Evolutionary conservation across 1,140 invertebrate species (phyloP).

Genomic region (Tetragnatha versicolor): DNA sequence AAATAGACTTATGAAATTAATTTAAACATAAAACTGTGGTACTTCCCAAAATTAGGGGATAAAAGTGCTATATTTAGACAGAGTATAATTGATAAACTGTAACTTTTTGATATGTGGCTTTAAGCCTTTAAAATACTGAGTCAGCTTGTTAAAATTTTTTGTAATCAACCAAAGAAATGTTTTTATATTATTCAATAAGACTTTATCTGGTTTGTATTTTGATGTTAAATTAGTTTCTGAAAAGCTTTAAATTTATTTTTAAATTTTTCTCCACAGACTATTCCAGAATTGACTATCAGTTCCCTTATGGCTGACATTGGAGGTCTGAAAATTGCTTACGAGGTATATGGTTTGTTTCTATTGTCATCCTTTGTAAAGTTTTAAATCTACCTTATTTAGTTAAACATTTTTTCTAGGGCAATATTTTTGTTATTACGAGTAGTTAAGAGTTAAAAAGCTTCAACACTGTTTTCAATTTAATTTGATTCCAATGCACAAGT

Average conservation of each 20-base stretch:
- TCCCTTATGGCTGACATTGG: constrained; percentile 45
- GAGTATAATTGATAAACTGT: no score
- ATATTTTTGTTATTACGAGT: background rate
- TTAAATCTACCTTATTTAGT: background rate
- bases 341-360: constrained; percentile 5
- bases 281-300: constrained; percentile 30
- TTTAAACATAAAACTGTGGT: no score
- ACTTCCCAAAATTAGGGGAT: no score
- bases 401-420: background rate
- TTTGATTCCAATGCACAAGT: background rate
- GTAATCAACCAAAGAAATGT: no score
- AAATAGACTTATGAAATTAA: no score
- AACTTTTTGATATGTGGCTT: no score
- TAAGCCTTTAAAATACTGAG: no score
- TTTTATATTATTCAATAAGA: background rate
- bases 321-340: constrained; percentile 42
- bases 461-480: background rate
- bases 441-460: no score
- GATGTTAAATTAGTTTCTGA: background rate
- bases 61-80: no score
- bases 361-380: background rate
- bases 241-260: background rate
- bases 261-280: background rate
- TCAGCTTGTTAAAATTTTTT: no score
- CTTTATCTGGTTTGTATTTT: background rate